phyloP scores from a whole-genome alignment of 2,888 invertebrate genomes.

The Troides aeacus region DNA sequence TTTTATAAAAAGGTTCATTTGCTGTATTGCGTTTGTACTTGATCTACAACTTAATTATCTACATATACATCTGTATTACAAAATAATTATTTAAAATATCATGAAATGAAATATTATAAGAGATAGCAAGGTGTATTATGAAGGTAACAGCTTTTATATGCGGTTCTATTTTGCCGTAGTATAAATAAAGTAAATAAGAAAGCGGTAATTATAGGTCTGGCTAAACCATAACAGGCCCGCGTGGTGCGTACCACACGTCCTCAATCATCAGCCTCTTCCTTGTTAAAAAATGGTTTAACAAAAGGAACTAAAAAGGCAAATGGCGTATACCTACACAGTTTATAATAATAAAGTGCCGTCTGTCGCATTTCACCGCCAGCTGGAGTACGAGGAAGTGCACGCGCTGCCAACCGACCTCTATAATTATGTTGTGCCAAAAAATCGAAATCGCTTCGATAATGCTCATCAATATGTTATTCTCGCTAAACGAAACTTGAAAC shows the following conservation, averaged over 20 bases:
- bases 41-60: too few species aligned
- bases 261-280: constrained; percentile 37
- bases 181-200: constrained; percentile 15
- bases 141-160: background rate
- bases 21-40: too few species aligned
- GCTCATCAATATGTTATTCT: constrained; percentile 35
- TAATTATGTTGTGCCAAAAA: constrained; percentile 64
- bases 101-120: too few species aligned
- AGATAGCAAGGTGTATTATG: too few species aligned
- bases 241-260: constrained; percentile 49
- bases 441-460: constrained; percentile 50
- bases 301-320: constrained; percentile 59
- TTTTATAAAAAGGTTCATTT: too few species aligned
- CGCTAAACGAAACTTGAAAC: constrained; percentile 34
- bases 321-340: constrained; percentile 59
- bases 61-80: too few species aligned
- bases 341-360: constrained; percentile 65
- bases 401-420: constrained; percentile 46
- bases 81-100: too few species aligned
- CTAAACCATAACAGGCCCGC: constrained; percentile 32
- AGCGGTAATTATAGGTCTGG: constrained; percentile 20
- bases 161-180: background rate
- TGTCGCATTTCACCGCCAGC: constrained; percentile 67
- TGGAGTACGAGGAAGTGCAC: constrained; percentile 66
- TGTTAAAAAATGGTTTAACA: constrained; percentile 54